These are phyloP conservation scores for Cosmia pyralina DNA, from an alignment of 2,888 invertebrate genomes.

Conservation along the genomic window DNA sequence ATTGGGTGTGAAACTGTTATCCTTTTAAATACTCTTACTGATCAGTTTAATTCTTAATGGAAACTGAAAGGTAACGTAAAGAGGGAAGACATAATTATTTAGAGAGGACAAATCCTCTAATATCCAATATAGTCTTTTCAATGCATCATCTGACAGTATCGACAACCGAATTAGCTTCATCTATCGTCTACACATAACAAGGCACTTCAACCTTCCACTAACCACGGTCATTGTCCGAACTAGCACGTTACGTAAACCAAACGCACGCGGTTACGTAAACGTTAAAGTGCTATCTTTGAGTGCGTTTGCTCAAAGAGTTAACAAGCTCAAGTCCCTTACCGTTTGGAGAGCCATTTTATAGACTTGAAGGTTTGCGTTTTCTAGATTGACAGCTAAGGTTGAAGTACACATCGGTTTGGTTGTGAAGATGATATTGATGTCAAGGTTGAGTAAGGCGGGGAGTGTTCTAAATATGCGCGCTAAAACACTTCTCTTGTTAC, in stretches of 20 bases:
- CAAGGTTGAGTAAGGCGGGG: conserved; percentile 36
- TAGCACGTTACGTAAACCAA: conserved; percentile 59
- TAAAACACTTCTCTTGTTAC: conserved; percentile 29
- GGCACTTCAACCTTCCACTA: conserved; percentile 56
- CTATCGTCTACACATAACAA: conserved; percentile 34
- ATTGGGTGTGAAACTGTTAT: conserved; percentile 32
- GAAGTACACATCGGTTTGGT: conserved; percentile 13
- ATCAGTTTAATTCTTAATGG: conserved; percentile 36
- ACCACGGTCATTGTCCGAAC: conserved; percentile 67
- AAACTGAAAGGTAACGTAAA: conserved; percentile 11
- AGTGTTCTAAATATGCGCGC: conserved; percentile 17
- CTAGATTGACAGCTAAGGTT: conserved; percentile 51
- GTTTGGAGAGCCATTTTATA: conserved; percentile 24
- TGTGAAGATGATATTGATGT: conserved; percentile 42
- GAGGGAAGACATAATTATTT: background rate
- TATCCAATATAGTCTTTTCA: background rate
- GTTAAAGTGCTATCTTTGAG: conserved; percentile 44
- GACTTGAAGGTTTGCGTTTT: conserved; percentile 36
- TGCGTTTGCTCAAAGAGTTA: conserved; percentile 58
- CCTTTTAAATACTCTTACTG: conserved; percentile 30
- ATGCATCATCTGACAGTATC: background rate
- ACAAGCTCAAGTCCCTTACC: conserved; percentile 35
- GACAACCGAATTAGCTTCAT: conserved; percentile 32
- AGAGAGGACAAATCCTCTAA: background rate
- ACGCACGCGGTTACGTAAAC: conserved; percentile 58